phyloP scores from a whole-genome alignment of 2,888 invertebrate genomes.

The Minunthozetes semirufus region DNA sequence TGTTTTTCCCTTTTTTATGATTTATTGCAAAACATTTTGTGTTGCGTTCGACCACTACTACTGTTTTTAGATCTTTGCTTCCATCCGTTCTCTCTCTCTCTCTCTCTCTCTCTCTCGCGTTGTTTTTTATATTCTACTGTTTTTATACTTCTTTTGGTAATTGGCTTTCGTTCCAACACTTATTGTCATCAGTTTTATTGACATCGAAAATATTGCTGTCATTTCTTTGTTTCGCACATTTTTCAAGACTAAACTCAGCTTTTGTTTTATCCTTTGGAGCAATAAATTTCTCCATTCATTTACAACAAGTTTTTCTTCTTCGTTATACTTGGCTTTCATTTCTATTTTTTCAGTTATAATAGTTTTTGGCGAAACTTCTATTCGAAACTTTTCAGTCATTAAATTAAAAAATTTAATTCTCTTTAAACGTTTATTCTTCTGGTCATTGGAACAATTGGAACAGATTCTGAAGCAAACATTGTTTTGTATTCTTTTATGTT shows the following conservation, averaged over 20 bases:
- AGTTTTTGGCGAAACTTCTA: neutral
- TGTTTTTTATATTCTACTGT: too few species aligned
- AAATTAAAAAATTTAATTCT: neutral
- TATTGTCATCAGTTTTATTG: slow-evolving; percentile 22
- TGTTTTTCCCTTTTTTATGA: neutral
- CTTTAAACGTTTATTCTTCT: neutral
- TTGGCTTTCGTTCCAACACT: slow-evolving; percentile 16
- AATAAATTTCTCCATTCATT: neutral
- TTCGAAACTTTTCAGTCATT: slow-evolving; percentile 1
- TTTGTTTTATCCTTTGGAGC: neutral
- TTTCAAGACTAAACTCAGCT: too few species aligned
- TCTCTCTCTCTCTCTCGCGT: neutral
- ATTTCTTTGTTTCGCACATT: neutral
- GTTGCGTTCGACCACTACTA: slow-evolving; percentile 12
- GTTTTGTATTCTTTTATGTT: neutral
- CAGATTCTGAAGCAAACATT: neutral
- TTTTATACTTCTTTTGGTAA: neutral
- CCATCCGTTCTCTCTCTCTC: neutral
- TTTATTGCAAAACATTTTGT: neutral
- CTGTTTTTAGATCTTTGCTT: neutral
- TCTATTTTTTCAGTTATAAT: too few species aligned
- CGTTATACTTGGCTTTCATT: too few species aligned
- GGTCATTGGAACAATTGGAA: too few species aligned
- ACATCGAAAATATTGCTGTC: neutral
- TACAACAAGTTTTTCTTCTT: neutral